Evolutionary conservation across 2,888 invertebrate species (phyloP).

Genomic region (Drosophila meridionalis): DNA sequence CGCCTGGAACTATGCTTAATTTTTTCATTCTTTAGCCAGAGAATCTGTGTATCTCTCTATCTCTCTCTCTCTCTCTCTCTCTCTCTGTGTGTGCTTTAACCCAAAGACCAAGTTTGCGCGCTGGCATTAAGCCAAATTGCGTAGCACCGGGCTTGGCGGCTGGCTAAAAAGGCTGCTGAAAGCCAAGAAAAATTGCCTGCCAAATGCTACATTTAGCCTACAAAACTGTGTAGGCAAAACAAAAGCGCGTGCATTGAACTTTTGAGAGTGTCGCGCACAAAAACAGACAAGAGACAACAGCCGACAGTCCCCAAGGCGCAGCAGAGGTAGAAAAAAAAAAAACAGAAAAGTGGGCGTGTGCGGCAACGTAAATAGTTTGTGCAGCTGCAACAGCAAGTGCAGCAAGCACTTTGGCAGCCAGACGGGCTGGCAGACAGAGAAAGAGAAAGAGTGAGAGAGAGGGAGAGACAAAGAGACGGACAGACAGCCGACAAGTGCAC

Average conservation of each 20-base stretch:
- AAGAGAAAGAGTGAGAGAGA: neutral
- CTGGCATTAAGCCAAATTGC: conserved; percentile 67
- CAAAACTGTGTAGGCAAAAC: conserved; percentile 57
- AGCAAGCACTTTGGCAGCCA: conserved; percentile 49
- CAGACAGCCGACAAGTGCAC: conserved; percentile 53
- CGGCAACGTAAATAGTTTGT: conserved; percentile 70
- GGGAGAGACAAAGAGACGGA: neutral
- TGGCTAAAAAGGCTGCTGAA: conserved; percentile 53
- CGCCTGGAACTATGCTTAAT: conserved; percentile 74
- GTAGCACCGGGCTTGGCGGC: conserved; percentile 19
- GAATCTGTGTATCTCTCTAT: neutral
- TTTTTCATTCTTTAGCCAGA: conserved; percentile 35
- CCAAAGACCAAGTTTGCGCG: conserved; percentile 78
- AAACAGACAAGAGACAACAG: conserved; percentile 27
- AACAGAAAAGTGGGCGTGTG: conserved; percentile 56
- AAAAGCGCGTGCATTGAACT: conserved; percentile 75
- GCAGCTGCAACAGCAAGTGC: conserved; percentile 47
- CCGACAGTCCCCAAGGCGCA: conserved; percentile 30
- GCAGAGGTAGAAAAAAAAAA: neutral
- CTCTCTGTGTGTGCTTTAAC: conserved; percentile 45
- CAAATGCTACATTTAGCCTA: conserved; percentile 69
- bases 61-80: conserved; percentile 3
- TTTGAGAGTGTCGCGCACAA: conserved; percentile 37
- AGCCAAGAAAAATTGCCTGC: conserved; percentile 42
- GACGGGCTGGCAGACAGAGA: conserved; percentile 42